phyloP scores from a whole-genome alignment of 2,113 vertebrate genomes.

The Spilogale gracilis region DNA sequence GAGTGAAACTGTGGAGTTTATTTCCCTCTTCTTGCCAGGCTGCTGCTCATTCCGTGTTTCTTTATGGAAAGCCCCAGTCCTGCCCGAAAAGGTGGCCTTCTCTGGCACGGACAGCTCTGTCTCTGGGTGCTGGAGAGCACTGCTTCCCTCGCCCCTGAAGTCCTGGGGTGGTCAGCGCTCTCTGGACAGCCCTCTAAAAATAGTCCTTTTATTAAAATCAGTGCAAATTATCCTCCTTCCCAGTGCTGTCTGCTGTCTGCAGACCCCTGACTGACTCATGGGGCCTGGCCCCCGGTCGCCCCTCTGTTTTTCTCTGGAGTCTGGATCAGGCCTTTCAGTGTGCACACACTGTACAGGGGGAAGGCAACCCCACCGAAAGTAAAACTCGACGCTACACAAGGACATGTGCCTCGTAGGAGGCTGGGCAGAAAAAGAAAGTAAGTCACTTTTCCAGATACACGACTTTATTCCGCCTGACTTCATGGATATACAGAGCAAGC shows the following conservation, averaged over 20 bases:
- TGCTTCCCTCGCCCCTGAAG: rapidly evolving
- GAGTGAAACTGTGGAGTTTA: neutral
- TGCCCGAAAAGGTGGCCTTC: neutral
- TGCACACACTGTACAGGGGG: neutral
- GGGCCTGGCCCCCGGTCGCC: neutral
- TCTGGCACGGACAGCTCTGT: neutral
- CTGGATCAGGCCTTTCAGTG: neutral
- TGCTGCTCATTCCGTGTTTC: neutral
- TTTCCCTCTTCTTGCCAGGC: neutral
- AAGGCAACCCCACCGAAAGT: neutral
- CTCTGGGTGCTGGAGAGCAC: neutral
- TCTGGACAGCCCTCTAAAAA: neutral
- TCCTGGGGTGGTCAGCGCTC: neutral
- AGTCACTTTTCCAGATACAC: neutral
- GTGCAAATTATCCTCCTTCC: neutral
- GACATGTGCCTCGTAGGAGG: neutral
- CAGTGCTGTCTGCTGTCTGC: neutral
- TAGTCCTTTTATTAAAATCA: neutral
- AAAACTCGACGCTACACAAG: neutral
- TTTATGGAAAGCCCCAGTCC: neutral
- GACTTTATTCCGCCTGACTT: neutral
- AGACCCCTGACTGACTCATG: neutral
- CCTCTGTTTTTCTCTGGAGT: neutral
- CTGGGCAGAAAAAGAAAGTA: neutral
- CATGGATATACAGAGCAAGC: neutral